A percentile compares a stretch with the other conserved stretches of the same genome.
Evolutionary conservation across 2,113 vertebrate genomes (phyloP).

Genomic region (Platysternon megacephalum): DNA sequence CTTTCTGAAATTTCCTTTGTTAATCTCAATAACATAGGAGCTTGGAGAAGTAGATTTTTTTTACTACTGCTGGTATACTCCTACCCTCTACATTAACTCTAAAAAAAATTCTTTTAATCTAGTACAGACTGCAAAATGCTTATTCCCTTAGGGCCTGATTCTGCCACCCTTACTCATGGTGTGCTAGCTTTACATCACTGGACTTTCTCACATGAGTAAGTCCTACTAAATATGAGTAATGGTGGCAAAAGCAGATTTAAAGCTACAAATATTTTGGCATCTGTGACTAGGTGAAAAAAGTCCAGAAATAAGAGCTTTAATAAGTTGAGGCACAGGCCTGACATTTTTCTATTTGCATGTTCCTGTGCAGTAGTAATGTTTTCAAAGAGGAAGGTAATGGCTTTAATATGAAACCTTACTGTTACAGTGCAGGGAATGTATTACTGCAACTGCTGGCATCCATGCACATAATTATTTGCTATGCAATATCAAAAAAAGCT

Average conservation of each 20-base stretch:
- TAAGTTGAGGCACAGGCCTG: accelerated
- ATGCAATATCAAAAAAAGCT: slow-evolving; percentile 61
- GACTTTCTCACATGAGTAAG: neutral
- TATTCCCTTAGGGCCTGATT: neutral
- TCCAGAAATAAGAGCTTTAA: neutral
- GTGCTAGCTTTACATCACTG: neutral
- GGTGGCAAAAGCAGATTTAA: neutral
- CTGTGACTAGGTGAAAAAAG: neutral
- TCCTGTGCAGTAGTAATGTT: neutral
- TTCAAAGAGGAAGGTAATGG: neutral
- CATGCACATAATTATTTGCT: neutral
- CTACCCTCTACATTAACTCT: neutral
- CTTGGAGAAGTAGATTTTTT: neutral
- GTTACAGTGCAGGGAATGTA: too few relatives aligned
- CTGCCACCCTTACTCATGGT: neutral
- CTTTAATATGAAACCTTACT: neutral
- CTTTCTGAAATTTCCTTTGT: neutral
- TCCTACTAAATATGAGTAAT: neutral
- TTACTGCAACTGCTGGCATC: neutral
- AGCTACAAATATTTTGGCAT: neutral
- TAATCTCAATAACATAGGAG: neutral
- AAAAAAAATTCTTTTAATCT: neutral
- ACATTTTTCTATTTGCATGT: neutral
- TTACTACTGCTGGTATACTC: neutral
- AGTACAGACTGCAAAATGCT: neutral